Conservation (phyloP, 1,140 invertebrate genomes). For the Geopemphigus sp. region DNA sequence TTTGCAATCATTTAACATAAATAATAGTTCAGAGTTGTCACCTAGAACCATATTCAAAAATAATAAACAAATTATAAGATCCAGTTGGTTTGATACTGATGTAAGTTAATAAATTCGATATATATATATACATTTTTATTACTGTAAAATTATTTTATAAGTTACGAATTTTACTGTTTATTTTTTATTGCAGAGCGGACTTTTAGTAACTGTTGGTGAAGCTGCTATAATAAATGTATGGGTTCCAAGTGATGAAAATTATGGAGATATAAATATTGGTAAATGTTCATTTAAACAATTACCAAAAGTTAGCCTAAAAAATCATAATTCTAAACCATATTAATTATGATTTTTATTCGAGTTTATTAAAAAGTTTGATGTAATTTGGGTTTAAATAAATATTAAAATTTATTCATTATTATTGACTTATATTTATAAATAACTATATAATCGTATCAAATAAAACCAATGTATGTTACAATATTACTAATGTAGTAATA, state of each 20-base stretch:
- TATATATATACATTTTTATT: too few relatives aligned
- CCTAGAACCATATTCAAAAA: conserved; percentile 49
- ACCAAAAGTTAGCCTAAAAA: conserved; percentile 33
- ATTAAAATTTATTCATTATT: not conserved
- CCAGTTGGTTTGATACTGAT: conserved; percentile 52
- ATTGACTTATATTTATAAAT: too few relatives aligned
- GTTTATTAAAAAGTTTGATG: not conserved
- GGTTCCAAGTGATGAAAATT: conserved; percentile 39
- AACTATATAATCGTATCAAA: too few relatives aligned
- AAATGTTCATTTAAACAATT: conserved; percentile 37
- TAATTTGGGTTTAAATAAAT: not conserved
- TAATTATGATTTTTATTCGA: not conserved
- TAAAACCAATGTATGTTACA: too few relatives aligned
- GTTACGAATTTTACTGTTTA: too few relatives aligned
- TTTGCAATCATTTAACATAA: conserved; percentile 42
- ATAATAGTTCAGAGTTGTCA: conserved; percentile 13
- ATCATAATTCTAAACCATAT: conserved; percentile 38
- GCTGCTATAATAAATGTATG: conserved; percentile 51
- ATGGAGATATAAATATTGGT: not conserved
- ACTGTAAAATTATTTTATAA: too few relatives aligned
- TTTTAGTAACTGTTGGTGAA: conserved; percentile 51
- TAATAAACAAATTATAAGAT: conserved; percentile 53
- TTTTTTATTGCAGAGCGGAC: conserved; percentile 5
- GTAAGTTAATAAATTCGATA: conserved; percentile 23
- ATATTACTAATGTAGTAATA: too few relatives aligned